Conservation (phyloP, 2,888 invertebrate species). For the Malachius bipustulatus region DNA sequence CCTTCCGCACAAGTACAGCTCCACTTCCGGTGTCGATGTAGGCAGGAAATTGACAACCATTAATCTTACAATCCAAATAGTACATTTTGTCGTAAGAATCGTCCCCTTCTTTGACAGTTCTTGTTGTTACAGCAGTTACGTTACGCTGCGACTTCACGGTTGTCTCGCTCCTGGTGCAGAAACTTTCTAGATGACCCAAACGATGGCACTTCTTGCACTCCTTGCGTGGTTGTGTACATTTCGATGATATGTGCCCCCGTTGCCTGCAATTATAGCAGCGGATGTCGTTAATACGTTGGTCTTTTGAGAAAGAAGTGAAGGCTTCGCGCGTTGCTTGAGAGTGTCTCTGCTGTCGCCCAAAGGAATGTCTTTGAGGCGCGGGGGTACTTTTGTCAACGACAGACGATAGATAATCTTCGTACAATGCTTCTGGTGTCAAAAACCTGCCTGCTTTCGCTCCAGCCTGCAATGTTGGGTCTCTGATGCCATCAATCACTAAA, state of each 20-base stretch:
- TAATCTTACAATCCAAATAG: not conserved
- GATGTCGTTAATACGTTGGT: not conserved
- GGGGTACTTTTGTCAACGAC: not conserved
- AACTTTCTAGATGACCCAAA: not conserved
- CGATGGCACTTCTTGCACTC: not conserved
- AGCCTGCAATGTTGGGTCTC: slow-evolving; percentile 11
- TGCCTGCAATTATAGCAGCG: not conserved
- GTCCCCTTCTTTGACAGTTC: too few species aligned
- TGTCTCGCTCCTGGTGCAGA: not conserved
- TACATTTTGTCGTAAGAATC: not conserved
- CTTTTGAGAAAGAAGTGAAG: not conserved
- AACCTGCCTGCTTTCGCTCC: slow-evolving; percentile 14
- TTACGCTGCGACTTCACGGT: not conserved
- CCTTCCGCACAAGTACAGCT: not conserved
- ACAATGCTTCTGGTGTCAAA: slow-evolving; percentile 9
- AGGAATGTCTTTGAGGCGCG: too few species aligned
- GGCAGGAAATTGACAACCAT: not conserved
- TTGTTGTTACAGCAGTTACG: not conserved
- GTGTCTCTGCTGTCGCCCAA: not conserved
- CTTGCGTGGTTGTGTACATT: not conserved
- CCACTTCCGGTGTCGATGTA: not conserved
- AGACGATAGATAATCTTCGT: slow-evolving; percentile 10
- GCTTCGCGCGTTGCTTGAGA: not conserved
- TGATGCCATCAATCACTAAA: slow-evolving; percentile 15
- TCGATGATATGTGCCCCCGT: not conserved